Base-by-base conservation (phyloP, 2,888 invertebrate genomes). In the Ophion ventricosus region DNA sequence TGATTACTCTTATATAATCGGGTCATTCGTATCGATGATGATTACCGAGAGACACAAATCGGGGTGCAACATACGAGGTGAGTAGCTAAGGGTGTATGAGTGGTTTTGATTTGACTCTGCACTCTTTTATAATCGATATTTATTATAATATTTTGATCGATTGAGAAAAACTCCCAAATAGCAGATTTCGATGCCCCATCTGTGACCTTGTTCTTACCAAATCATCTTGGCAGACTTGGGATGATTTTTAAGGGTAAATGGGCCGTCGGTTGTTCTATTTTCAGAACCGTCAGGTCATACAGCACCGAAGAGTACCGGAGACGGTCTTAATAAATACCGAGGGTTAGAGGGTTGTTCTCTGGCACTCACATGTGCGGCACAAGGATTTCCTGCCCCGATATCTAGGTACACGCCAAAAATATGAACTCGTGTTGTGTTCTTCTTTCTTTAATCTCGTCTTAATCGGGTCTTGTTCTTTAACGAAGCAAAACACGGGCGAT, bases 271-370 rank as follows among this genome's bases (percentile, higher is more conserved):
- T 76, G 76, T 87, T 91, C 88, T 88, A 89, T 87, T 90, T 90
- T 87, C 91, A 93, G 94, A 94, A 89, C 93, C 94, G 86, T 92
- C 93, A 79, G 94, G 94, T 88, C 91, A 91, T 78, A 92, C 93
- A 72, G 92, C 91, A 87, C 94, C 93, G 80, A 93, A 93, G 90
- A 89, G 92, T 88, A 93, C 92, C 84, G 93, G 93, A 80, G 93
- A 93, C 89, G 93, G 94, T 87, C 92, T 93, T 89, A 93, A 92
- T 89, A 92, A 93, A 88, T 90, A 91, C 88, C 88, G 88, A 88
- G 91, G 90, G 88, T 90, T 91, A 90, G 88, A 90, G 88, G 89
- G 89, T 88, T 89, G 90, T 89, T 91, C 91, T 89, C 91, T 91
- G 91, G 91, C 91, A 87, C 89, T 91, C 89, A 89, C 89, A 87